Evolutionary conservation across 2,888 invertebrate genomes (phyloP).

Genomic region (Myopa testacea): DNA sequence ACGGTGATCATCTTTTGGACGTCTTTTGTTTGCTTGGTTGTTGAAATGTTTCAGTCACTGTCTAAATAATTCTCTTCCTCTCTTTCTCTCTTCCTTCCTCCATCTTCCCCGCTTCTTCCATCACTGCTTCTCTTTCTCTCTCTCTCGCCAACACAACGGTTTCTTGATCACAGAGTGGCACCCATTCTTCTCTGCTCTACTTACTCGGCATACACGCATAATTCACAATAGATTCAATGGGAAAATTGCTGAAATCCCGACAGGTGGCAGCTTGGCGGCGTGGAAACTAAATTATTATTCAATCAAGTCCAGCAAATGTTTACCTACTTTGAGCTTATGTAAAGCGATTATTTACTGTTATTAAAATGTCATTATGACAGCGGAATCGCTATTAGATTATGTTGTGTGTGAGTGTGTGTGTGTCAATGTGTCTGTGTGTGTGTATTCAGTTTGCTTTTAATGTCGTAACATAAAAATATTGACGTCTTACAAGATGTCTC

Average conservation of each 20-base stretch:
- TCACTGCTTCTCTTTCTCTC: no score
- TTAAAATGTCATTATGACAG: constrained; percentile 34
- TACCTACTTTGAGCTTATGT: not conserved
- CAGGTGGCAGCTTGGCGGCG: constrained; percentile 25
- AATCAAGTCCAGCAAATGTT: constrained; percentile 20
- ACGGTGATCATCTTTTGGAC: not conserved
- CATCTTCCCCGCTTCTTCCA: no score
- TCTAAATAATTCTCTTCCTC: not conserved
- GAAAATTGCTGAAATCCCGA: not conserved
- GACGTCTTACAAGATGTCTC: not conserved
- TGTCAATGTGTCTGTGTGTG: not conserved
- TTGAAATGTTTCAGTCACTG: not conserved
- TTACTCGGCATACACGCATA: no score
- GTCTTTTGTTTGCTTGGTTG: not conserved
- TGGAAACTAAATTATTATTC: constrained; percentile 30
- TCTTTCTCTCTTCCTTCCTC: no score
- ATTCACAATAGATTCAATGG: not conserved
- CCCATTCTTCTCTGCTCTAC: no score
- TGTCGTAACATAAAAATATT: not conserved
- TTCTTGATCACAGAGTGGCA: no score
- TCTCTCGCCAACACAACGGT: no score
- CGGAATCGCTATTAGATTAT: not conserved
- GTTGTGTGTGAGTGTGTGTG: not conserved
- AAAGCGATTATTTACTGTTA: constrained; percentile 21
- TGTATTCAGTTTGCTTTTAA: not conserved